These are phyloP conservation scores for Achroia grisella DNA, from an alignment of 1,140 invertebrate species.

Conservation along the genomic window DNA sequence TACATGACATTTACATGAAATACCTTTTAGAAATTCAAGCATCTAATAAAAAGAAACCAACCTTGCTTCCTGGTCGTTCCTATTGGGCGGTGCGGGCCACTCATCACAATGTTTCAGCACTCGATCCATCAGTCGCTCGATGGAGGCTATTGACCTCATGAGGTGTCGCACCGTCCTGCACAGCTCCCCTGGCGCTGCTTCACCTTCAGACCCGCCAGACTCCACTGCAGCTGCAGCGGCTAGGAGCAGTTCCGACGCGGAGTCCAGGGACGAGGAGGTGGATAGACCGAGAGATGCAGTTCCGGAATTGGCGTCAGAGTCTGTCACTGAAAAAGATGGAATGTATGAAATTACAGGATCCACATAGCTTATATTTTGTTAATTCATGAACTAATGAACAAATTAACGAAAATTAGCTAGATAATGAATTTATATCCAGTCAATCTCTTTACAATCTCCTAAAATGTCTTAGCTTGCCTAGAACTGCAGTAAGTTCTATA, in stretches of 20 bases:
- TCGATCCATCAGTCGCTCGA: constrained; percentile 52
- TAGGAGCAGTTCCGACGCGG: constrained; percentile 43
- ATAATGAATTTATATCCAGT: background rate
- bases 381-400: background rate
- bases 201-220: constrained; percentile 22
- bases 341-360: background rate
- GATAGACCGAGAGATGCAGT: constrained; percentile 25
- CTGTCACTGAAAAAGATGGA: constrained; percentile 17
- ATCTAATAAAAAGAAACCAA: too few relatives aligned
- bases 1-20: too few relatives aligned
- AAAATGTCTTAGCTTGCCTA: too few relatives aligned
- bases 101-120: constrained; percentile 45
- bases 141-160: constrained; percentile 49
- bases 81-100: too few relatives aligned
- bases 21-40: too few relatives aligned
- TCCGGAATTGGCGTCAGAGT: constrained; percentile 29
- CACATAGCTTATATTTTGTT: background rate
- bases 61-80: constrained; percentile 26
- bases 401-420: background rate
- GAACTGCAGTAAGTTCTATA: too few relatives aligned
- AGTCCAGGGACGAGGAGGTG: constrained; percentile 35
- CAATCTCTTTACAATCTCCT: too few relatives aligned
- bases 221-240: constrained; percentile 38
- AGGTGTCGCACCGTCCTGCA: constrained; percentile 44
- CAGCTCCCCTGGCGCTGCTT: constrained; percentile 30